These are phyloP conservation scores for Melinaea menophilus DNA, from an alignment of 2,888 invertebrate genomes.

Conservation along the genomic window DNA sequence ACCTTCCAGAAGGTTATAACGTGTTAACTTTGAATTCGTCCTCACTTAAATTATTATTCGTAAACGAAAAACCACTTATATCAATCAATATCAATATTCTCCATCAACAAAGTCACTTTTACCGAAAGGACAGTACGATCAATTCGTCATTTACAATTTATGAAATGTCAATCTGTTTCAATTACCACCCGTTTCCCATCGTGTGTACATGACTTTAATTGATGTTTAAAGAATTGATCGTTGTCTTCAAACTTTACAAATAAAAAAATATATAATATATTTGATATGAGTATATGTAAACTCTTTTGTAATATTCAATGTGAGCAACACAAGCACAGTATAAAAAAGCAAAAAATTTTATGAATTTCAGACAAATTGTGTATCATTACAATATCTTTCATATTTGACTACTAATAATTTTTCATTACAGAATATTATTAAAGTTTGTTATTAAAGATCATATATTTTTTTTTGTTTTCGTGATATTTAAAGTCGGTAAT, in stretches of 20 bases:
- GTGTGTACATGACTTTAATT: slow-evolving; percentile 15
- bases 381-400: too few relatives aligned
- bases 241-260: too few relatives aligned
- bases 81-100: slow-evolving; percentile 39
- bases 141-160: slow-evolving; percentile 75
- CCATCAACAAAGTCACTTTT: slow-evolving; percentile 33
- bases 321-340: too few relatives aligned
- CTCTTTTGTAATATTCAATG: too few relatives aligned
- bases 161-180: slow-evolving; percentile 72
- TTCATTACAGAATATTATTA: too few relatives aligned
- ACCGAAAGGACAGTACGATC: slow-evolving; percentile 58
- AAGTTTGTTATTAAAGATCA: too few relatives aligned
- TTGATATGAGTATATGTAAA: too few relatives aligned
- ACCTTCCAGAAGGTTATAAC: slow-evolving; percentile 30
- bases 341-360: too few relatives aligned
- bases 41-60: slow-evolving; percentile 38
- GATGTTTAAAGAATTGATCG: not conserved
- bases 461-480: slow-evolving; percentile 12
- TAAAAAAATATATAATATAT: too few relatives aligned
- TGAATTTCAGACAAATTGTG: too few relatives aligned
- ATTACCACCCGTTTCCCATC: slow-evolving; percentile 37
- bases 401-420: too few relatives aligned
- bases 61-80: slow-evolving; percentile 39
- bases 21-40: slow-evolving; percentile 39
- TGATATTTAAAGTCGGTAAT: slow-evolving; percentile 26